A percentile compares a stretch with the other conserved stretches of the same genome.
These are phyloP conservation scores for Cyclura pinguis DNA, from an alignment of 2,797 vertebrate genomes.

Conservation along the genomic window DNA sequence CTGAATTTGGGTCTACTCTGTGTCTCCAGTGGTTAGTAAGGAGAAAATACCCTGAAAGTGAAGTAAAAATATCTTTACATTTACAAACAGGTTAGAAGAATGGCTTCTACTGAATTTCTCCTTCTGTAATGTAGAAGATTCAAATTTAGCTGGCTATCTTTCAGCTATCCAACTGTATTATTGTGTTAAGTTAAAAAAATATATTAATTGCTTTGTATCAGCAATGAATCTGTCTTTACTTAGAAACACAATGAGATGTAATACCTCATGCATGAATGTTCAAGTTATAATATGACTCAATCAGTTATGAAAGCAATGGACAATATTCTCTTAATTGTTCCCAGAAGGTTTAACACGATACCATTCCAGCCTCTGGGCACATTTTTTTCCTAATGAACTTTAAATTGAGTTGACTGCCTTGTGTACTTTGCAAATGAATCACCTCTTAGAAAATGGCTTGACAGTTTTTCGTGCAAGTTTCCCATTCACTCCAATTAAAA, in stretches of 20 bases:
- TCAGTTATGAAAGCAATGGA: slow-evolving; percentile 35
- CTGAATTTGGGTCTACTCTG: background rate
- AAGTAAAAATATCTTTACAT: background rate
- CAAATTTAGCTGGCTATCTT: background rate
- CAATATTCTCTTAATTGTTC: slow-evolving; percentile 31
- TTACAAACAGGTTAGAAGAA: background rate
- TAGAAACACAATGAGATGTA: slow-evolving; percentile 36
- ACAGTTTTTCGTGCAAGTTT: slow-evolving; percentile 20
- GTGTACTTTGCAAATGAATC: slow-evolving; percentile 39
- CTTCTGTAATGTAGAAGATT: background rate
- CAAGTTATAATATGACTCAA: slow-evolving; percentile 27
- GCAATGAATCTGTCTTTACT: slow-evolving; percentile 41
- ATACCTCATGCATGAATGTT: slow-evolving; percentile 28
- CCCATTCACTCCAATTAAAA: background rate
- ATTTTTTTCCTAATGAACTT: slow-evolving; percentile 29
- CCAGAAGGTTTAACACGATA: slow-evolving; percentile 36
- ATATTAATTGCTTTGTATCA: slow-evolving; percentile 25
- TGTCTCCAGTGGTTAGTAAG: too few species aligned
- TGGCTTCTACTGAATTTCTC: background rate
- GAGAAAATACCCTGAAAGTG: background rate
- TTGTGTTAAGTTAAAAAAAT: slow-evolving; percentile 9
- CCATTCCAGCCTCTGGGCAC: slow-evolving; percentile 14
- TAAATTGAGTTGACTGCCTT: slow-evolving; percentile 35
- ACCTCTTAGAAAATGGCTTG: slow-evolving; percentile 28
- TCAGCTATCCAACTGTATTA: slow-evolving; percentile 7